A percentile compares a stretch with the other conserved stretches of the same genome.
Conservation (phyloP, 2,888 invertebrate genomes). For the Sepioteuthis lessoniana region DNA sequence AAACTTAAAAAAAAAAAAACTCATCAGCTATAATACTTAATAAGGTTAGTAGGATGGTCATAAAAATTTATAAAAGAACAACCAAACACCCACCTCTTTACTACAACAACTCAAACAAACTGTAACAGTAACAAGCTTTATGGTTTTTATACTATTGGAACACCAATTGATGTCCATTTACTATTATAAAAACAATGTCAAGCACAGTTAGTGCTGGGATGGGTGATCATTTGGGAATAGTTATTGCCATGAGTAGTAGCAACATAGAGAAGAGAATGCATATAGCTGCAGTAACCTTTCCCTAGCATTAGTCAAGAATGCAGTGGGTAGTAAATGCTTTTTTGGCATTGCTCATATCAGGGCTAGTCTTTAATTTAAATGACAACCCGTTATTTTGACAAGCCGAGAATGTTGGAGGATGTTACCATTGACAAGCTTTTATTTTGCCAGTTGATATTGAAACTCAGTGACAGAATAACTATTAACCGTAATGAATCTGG, state of each 20-base stretch:
- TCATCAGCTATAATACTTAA: no score
- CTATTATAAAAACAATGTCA: no score
- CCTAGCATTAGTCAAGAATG: conserved; percentile 8
- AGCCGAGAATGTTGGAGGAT: not conserved
- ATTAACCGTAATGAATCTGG: not conserved
- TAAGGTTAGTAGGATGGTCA: no score
- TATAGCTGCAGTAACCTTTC: not conserved
- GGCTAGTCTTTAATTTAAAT: not conserved
- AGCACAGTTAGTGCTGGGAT: not conserved
- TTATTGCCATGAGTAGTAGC: not conserved
- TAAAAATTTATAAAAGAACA: no score
- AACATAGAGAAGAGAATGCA: not conserved
- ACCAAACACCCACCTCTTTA: no score
- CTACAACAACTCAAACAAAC: no score
- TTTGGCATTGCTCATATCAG: not conserved
- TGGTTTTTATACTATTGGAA: no score
- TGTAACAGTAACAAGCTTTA: no score
- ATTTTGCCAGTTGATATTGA: not conserved
- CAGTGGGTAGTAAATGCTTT: not conserved
- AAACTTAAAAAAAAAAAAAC: no score
- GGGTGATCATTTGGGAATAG: not conserved
- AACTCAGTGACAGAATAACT: not conserved
- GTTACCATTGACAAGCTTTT: not conserved
- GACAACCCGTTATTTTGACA: not conserved
- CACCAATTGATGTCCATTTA: no score